A percentile compares a stretch with the other conserved stretches of the same genome.
Evolutionary conservation across 1,140 invertebrate species (phyloP).

Genomic region (Drosophila prosaltans): DNA sequence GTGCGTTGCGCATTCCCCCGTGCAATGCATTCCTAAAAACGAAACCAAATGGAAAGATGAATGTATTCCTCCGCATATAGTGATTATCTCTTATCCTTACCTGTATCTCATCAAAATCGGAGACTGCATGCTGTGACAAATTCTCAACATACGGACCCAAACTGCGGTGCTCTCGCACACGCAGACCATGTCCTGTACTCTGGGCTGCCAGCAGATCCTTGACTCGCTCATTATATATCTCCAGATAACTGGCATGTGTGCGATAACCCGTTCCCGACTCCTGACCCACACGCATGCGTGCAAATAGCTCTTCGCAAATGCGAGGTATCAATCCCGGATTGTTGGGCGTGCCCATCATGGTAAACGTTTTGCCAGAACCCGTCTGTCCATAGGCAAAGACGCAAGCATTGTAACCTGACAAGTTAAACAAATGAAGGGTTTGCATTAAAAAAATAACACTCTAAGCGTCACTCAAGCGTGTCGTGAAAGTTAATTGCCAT

Average conservation of each 20-base stretch:
- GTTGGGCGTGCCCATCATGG: constrained; percentile 97
- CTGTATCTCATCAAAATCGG: constrained; percentile 93
- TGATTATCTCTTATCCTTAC: constrained; percentile 75
- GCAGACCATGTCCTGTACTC: constrained; percentile 88
- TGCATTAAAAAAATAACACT: neutral
- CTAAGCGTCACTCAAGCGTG: constrained; percentile 32
- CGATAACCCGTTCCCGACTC: constrained; percentile 92
- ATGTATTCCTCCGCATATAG: too few species aligned
- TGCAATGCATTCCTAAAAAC: constrained; percentile 88
- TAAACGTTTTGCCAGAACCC: constrained; percentile 98
- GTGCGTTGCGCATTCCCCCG: constrained; percentile 91
- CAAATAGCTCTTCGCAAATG: constrained; percentile 91
- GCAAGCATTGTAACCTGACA: constrained; percentile 96
- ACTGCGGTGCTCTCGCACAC: constrained; percentile 95
- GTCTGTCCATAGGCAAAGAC: constrained; percentile 93
- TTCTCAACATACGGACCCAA: constrained; percentile 97
- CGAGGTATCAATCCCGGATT: constrained; percentile 93
- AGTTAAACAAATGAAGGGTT: constrained; percentile 27
- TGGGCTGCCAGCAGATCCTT: constrained; percentile 91
- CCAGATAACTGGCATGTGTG: constrained; percentile 93
- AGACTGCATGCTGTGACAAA: constrained; percentile 92
- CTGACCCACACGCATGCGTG: constrained; percentile 89
- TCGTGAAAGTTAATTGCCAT: constrained; percentile 45
- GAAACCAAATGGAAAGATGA: neutral
- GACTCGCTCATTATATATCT: constrained; percentile 96